Evolutionary conservation across 2,797 vertebrate species (phyloP).

Genomic region (Siniperca obscura): DNA sequence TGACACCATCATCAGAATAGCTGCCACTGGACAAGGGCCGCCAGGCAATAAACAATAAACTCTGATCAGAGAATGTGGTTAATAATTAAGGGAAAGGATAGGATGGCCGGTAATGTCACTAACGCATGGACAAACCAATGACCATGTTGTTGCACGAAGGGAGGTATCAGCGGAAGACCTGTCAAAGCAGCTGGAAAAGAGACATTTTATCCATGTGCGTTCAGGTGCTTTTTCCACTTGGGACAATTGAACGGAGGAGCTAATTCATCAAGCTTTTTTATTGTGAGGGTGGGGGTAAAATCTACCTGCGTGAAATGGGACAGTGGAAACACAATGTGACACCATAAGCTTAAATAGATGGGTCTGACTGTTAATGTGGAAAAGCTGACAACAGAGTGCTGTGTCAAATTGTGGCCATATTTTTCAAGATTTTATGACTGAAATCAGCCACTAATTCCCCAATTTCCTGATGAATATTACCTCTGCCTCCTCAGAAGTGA

Average conservation of each 20-base stretch:
- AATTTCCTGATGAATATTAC: background rate
- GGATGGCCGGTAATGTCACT: slow-evolving; percentile 83
- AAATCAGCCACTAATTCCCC: background rate
- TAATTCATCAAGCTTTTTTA: slow-evolving; percentile 27
- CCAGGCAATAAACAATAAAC: slow-evolving; percentile 86
- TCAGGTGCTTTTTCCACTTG: slow-evolving; percentile 73
- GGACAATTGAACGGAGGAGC: slow-evolving; percentile 43
- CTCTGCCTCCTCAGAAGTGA: background rate
- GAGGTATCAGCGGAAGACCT: slow-evolving; percentile 76
- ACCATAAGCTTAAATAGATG: slow-evolving; percentile 27
- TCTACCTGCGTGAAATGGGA: slow-evolving; percentile 34
- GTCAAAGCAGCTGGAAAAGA: slow-evolving; percentile 77
- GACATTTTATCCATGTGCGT: slow-evolving; percentile 77
- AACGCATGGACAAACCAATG: slow-evolving; percentile 78
- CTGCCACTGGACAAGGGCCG: slow-evolving; percentile 61
- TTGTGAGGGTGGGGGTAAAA: slow-evolving; percentile 4
- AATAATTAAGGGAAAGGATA: slow-evolving; percentile 86
- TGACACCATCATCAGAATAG: slow-evolving; percentile 73
- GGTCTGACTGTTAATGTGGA: slow-evolving; percentile 39
- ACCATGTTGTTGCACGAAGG: slow-evolving; percentile 68
- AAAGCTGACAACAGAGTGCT: slow-evolving; percentile 28
- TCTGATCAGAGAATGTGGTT: slow-evolving; percentile 80
- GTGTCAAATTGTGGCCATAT: slow-evolving; percentile 23
- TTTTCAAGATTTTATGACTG: slow-evolving; percentile 25
- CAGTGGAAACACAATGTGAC: slow-evolving; percentile 62